These are phyloP conservation scores for Kryptolebias marmoratus DNA, from an alignment of 2,113 vertebrate genomes.

Conservation along the genomic window DNA sequence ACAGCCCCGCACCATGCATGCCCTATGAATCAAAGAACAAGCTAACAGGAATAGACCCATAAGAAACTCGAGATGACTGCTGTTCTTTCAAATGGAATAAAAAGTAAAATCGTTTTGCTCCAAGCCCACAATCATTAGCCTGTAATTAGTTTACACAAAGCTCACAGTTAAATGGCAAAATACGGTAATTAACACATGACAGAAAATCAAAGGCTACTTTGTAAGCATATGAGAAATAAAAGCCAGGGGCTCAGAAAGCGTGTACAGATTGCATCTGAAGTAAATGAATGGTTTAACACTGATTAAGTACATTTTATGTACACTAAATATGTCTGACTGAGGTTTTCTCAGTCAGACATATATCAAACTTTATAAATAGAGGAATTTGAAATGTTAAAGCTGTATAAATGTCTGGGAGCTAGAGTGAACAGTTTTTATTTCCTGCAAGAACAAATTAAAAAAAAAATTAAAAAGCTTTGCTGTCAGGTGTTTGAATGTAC, in stretches of 20 bases:
- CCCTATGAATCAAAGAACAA: constrained; percentile 92
- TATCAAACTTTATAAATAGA: constrained; percentile 1
- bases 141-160: constrained; percentile 99
- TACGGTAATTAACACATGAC: constrained; percentile 98
- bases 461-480: not conserved
- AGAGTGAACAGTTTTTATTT: not conserved
- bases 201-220: constrained; percentile 99
- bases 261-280: constrained; percentile 90
- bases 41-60: constrained; percentile 90
- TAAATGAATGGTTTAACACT: constrained; percentile 90
- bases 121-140: constrained; percentile 96
- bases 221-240: constrained; percentile 97
- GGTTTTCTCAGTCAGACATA: constrained; percentile 13
- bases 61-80: constrained; percentile 88
- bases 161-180: constrained; percentile 98
- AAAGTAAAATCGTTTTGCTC: constrained; percentile 93
- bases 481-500: not conserved
- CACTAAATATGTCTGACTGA: constrained; percentile 14
- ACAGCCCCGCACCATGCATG: constrained; percentile 88
- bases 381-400: not conserved
- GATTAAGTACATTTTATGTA: constrained; percentile 77
- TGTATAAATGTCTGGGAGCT: not conserved
- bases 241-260: constrained; percentile 89
- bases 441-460: not conserved
- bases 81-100: constrained; percentile 90